Conservation (phyloP, 2,888 invertebrate species). For the Patella pellucida region DNA sequence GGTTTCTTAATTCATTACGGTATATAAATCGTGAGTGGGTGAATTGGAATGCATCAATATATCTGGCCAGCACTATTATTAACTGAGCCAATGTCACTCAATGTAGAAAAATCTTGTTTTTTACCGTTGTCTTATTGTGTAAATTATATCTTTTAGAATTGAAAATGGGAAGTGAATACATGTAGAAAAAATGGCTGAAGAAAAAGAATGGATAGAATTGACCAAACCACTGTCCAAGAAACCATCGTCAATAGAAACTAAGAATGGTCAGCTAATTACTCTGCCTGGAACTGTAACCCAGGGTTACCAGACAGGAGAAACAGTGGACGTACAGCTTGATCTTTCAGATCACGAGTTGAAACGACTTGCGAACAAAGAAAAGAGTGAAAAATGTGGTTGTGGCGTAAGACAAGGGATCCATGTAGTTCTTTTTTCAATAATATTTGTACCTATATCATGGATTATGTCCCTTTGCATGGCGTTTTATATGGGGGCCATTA, state of each 20-base stretch:
- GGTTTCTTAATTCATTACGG: no score
- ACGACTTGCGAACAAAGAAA: slow-evolving; percentile 75
- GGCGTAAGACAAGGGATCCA: slow-evolving; percentile 78
- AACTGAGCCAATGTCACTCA: no score
- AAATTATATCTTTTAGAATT: no score
- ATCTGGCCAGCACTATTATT: no score
- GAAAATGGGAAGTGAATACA: no score
- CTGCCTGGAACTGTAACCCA: slow-evolving; percentile 79
- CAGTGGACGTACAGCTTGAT: slow-evolving; percentile 76
- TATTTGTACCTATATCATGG: slow-evolving; percentile 80
- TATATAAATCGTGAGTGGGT: no score
- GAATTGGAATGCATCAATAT: no score
- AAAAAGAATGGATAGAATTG: slow-evolving; percentile 37
- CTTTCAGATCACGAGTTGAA: slow-evolving; percentile 81
- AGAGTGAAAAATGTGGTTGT: slow-evolving; percentile 44
- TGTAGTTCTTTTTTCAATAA: slow-evolving; percentile 77
- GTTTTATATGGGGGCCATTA: slow-evolving; percentile 82
- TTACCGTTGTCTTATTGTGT: no score
- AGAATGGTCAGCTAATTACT: slow-evolving; percentile 72
- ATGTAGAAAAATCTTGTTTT: no score
- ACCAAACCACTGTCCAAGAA: slow-evolving; percentile 31
- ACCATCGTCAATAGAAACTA: slow-evolving; percentile 20
- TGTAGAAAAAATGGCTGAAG: slow-evolving; percentile 13
- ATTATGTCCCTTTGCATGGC: slow-evolving; percentile 78
- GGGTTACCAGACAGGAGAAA: slow-evolving; percentile 43